Conservation (phyloP, 2,797 vertebrate species). For the Rhincodon typus region DNA sequence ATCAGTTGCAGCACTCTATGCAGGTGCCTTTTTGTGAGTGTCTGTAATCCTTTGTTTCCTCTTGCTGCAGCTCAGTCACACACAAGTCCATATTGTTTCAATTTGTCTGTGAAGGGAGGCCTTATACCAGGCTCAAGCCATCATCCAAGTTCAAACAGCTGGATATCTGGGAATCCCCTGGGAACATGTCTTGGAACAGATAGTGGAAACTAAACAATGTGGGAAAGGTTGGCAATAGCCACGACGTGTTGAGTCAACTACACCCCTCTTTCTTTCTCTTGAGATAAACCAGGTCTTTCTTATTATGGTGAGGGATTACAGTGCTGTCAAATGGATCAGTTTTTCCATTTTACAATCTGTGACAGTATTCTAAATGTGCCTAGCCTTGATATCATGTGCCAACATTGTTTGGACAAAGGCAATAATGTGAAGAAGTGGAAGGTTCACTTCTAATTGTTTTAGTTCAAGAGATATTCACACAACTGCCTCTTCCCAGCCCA, state of each 20-base stretch:
- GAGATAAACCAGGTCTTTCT: slow-evolving; percentile 32
- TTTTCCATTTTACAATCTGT: slow-evolving; percentile 14
- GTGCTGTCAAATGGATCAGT: background rate
- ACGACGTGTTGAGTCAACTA: slow-evolving; percentile 15
- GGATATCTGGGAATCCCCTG: slow-evolving; percentile 50
- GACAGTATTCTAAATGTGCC: background rate
- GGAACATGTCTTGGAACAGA: slow-evolving; percentile 57
- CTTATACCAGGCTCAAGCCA: slow-evolving; percentile 45
- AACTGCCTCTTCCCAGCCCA: background rate
- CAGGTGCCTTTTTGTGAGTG: slow-evolving; percentile 49
- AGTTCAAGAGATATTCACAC: background rate
- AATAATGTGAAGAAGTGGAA: background rate
- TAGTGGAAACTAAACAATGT: slow-evolving; percentile 52
- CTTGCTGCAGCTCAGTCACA: slow-evolving; percentile 43
- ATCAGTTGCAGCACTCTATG: slow-evolving; percentile 27
- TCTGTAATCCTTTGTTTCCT: slow-evolving; percentile 47
- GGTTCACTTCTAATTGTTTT: background rate
- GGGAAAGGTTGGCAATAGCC: slow-evolving; percentile 44
- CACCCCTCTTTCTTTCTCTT: slow-evolving; percentile 30
- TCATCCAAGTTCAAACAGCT: slow-evolving; percentile 58
- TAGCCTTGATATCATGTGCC: background rate
- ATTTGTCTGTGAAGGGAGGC: slow-evolving; percentile 51
- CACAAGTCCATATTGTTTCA: slow-evolving; percentile 60
- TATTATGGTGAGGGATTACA: background rate
- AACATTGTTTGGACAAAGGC: slow-evolving; percentile 8